These are phyloP conservation scores for Scartelaos histophorus DNA, from an alignment of 2,113 vertebrate species.

Conservation along the genomic window DNA sequence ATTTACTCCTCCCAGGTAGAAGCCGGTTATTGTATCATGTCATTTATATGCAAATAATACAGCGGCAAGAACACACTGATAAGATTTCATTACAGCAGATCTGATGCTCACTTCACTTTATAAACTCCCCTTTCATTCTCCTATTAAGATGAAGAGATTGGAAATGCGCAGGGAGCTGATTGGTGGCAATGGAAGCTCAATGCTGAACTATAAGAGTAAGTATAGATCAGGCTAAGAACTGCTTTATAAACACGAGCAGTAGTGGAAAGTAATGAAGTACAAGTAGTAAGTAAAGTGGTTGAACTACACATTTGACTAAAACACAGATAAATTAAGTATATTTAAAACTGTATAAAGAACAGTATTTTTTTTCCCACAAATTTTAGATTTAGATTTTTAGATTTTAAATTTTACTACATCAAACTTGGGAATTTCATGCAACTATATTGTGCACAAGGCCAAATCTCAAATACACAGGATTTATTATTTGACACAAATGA, in stretches of 20 bases:
- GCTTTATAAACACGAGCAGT: not conserved
- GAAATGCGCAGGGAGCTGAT: slow-evolving; percentile 51
- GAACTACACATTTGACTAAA: too few relatives aligned
- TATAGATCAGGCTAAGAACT: not conserved
- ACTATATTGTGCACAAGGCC: too few relatives aligned
- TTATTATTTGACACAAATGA: too few relatives aligned
- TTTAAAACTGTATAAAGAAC: too few relatives aligned
- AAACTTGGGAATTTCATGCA: too few relatives aligned
- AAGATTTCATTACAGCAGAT: slow-evolving; percentile 77
- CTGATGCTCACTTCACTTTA: slow-evolving; percentile 77
- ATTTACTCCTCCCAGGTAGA: slow-evolving; percentile 80
- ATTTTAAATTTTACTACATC: too few relatives aligned
- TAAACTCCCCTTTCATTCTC: slow-evolving; percentile 76
- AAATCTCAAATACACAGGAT: too few relatives aligned
- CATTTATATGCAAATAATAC: slow-evolving; percentile 85
- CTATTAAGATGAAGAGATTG: slow-evolving; percentile 74
- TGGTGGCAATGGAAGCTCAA: slow-evolving; percentile 7
- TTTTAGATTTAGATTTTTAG: too few relatives aligned
- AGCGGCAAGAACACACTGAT: slow-evolving; percentile 68
- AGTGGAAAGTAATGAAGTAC: too few relatives aligned
- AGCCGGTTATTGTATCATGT: slow-evolving; percentile 78
- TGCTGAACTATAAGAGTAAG: not conserved
- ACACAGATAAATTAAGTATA: too few relatives aligned
- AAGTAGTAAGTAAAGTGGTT: too few relatives aligned
- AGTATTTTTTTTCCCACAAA: too few relatives aligned